phyloP scores from a whole-genome alignment of 23 tunicate species.

The Halocynthia aurantium region DNA sequence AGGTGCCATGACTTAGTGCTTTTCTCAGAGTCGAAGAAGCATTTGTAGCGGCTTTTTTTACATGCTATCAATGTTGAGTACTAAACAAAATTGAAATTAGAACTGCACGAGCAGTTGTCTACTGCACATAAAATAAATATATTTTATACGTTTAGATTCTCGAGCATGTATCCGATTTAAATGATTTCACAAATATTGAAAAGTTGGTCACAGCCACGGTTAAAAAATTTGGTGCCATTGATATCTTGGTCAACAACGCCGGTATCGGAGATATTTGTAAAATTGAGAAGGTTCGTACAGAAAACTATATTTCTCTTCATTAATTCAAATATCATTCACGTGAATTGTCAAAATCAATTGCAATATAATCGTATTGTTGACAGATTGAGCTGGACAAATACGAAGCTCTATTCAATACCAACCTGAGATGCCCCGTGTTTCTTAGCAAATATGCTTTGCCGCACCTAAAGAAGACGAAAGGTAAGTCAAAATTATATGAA shows the following conservation, averaged over 20 bases:
- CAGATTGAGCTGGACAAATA: no score
- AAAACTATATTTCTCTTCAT: not conserved
- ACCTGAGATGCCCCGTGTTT: not conserved
- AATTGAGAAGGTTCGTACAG: not conserved
- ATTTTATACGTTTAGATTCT: not conserved
- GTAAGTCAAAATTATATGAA: not conserved
- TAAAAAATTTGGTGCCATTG: not conserved
- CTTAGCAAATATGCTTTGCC: conserved; percentile 7
- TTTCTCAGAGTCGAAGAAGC: no score
- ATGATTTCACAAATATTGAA: not conserved
- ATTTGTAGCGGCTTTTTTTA: no score
- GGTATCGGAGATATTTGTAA: not conserved
- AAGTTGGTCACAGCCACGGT: not conserved
- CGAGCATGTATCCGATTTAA: not conserved
- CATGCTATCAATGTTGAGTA: no score
- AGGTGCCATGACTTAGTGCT: no score
- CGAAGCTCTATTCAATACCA: no score
- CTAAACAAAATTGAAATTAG: no score
- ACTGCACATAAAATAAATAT: no score
- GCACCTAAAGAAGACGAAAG: not conserved
- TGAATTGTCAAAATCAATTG: not conserved
- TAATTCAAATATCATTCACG: not conserved
- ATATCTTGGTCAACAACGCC: not conserved
- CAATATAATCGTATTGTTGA: not conserved
- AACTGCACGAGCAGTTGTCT: no score